Evolutionary conservation across 2,797 vertebrate species (phyloP), one percentile per base, ranked within the genome.

Genomic region (Acrocephalus scirpaceus): DNA sequence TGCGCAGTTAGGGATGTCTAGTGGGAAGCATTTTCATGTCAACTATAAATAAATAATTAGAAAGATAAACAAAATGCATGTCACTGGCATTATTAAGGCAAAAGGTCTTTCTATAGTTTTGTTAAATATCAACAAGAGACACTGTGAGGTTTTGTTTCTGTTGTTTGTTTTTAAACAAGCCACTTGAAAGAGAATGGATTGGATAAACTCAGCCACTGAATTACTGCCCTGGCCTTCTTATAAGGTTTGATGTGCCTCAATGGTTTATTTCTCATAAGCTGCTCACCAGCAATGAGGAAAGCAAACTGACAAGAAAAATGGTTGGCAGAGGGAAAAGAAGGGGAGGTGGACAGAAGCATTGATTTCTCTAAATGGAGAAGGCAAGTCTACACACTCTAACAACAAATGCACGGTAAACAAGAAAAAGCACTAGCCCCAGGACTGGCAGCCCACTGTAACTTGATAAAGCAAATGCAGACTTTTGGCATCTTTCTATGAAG

Each of bases 21-120:
- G 82, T 90, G 96, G 95, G 93, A 98, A 92, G 69, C 71, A 93
- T 97, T 97, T 97, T 95, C 92, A 78, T 93, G 90, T 97, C 82
- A 95, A 84, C 74, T 90, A 97, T 97, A 96, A 97, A 97, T 97
- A 97, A 97, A 92, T 94, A 95, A 97, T 97, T 97, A 96, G 92
- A 94, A 72, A 95, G 56, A 95, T 86, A 93, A 93, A 95, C 61
- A 94, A 96, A 95, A 93, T 89, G 50, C 92, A 89, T 97, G 91
- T 96, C 93, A 93, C 83, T 88, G 92, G 67, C 58, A 86, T 96
- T 96, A 96, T 96, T 97, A 97, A 97, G 92, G 95, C 62, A 95
- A 95, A 96, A 96, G 53, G 42, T 71, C 82, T 93, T 92, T 87
- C 92, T 91, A 50, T 86, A 95, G 91, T 96, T 97, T 79, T 95